These are phyloP conservation scores for Epinotia ramella DNA, from an alignment of 2,888 invertebrate species.

Conservation along the genomic window DNA sequence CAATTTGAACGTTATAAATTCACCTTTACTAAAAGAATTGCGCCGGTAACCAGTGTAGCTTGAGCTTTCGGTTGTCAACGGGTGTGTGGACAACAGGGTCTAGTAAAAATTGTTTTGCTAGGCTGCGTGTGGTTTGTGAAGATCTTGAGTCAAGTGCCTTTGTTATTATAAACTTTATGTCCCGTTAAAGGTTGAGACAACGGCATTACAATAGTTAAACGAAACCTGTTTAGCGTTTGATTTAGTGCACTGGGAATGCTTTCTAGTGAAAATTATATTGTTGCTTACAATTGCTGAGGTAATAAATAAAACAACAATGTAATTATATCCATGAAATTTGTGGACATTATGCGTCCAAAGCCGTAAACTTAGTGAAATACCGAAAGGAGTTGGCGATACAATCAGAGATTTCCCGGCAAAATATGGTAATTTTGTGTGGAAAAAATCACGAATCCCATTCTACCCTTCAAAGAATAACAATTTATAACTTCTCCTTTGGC, in stretches of 20 bases:
- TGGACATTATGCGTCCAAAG: constrained; percentile 40
- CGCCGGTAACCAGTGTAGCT: constrained; percentile 52
- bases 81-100: constrained; percentile 46
- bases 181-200: constrained; percentile 75
- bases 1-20: constrained; percentile 78
- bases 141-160: constrained; percentile 77
- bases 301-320: constrained; percentile 60
- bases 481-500: constrained; percentile 74
- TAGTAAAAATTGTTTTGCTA: constrained; percentile 50
- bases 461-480: constrained; percentile 77
- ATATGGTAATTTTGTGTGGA: constrained; percentile 45
- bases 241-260: constrained; percentile 79
- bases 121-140: constrained; percentile 67
- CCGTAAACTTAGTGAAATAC: constrained; percentile 14
- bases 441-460: constrained; percentile 49
- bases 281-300: constrained; percentile 69
- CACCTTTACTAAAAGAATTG: constrained; percentile 64
- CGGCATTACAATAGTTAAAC: constrained; percentile 58
- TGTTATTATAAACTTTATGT: constrained; percentile 72
- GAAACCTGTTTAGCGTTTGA: constrained; percentile 74
- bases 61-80: constrained; percentile 51
- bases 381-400: constrained; percentile 16
- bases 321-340: constrained; percentile 46
- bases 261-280: constrained; percentile 69
- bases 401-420: constrained; percentile 38